These are phyloP conservation scores for Spilarctia lutea DNA, from an alignment of 2,888 invertebrate species.

Conservation along the genomic window DNA sequence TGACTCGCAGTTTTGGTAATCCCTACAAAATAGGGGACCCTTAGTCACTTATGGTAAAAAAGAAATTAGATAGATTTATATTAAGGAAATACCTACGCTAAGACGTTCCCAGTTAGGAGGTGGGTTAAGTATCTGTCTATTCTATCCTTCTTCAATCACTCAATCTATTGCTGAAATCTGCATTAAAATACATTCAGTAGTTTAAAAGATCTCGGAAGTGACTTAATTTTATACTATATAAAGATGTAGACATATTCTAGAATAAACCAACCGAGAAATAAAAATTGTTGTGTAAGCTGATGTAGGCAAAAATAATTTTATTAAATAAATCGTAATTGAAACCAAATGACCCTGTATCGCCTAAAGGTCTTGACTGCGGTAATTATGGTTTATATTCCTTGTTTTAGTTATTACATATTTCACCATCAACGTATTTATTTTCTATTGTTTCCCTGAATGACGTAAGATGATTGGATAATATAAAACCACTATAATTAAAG, in stretches of 20 bases:
- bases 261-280: neutral
- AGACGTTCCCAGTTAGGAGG: too few relatives aligned
- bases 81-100: too few relatives aligned
- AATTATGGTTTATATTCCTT: slow-evolving; percentile 3
- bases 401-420: slow-evolving; percentile 5
- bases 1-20: too few relatives aligned
- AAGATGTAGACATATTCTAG: neutral
- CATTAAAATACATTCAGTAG: too few relatives aligned
- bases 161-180: too few relatives aligned
- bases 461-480: neutral
- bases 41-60: too few relatives aligned
- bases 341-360: slow-evolving; percentile 1
- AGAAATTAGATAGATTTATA: too few relatives aligned
- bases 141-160: too few relatives aligned
- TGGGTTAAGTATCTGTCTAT: too few relatives aligned
- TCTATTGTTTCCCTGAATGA: slow-evolving; percentile 15
- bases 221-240: too few relatives aligned
- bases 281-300: neutral
- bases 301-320: neutral
- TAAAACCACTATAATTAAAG: neutral
- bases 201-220: too few relatives aligned
- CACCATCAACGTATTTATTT: neutral
- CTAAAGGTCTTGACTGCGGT: slow-evolving; percentile 9
- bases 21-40: too few relatives aligned
- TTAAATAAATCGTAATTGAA: neutral